Percentiles rank a stretch among this genome's conserved stretches.
These are phyloP conservation scores for Tanypteryx hageni DNA, from an alignment of 2,888 invertebrate genomes.

Conservation along the genomic window DNA sequence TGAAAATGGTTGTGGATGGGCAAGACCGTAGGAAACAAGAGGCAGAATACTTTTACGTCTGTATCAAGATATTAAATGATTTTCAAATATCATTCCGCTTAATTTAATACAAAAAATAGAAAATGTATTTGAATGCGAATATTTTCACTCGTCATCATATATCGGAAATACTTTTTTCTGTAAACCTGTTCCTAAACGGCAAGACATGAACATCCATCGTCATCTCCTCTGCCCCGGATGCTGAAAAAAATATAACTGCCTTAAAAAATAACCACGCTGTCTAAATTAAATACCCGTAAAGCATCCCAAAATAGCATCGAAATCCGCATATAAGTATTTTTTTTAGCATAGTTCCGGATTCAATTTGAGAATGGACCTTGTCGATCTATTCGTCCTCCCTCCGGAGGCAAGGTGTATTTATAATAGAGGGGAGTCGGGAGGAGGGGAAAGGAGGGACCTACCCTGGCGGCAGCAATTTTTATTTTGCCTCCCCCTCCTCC, in stretches of 20 bases:
- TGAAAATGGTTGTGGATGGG: too few species aligned
- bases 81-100: too few species aligned
- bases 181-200: constrained; percentile 2
- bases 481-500: too few species aligned
- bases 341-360: neutral
- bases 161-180: neutral
- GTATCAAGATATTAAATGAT: too few species aligned
- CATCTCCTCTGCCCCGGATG: neutral
- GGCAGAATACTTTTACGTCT: too few species aligned
- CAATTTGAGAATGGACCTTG: constrained; percentile 3
- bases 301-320: neutral
- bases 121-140: too few species aligned
- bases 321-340: neutral
- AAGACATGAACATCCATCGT: neutral
- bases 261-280: neutral
- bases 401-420: neutral
- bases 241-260: neutral
- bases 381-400: neutral
- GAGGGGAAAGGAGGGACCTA: neutral
- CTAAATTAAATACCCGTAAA: neutral
- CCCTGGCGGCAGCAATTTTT: neutral
- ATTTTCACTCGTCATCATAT: too few species aligned
- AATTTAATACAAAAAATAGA: too few species aligned
- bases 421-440: neutral
- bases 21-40: too few species aligned